Conservation (phyloP, 2,113 vertebrate species). For the Elgaria multicarinata region DNA sequence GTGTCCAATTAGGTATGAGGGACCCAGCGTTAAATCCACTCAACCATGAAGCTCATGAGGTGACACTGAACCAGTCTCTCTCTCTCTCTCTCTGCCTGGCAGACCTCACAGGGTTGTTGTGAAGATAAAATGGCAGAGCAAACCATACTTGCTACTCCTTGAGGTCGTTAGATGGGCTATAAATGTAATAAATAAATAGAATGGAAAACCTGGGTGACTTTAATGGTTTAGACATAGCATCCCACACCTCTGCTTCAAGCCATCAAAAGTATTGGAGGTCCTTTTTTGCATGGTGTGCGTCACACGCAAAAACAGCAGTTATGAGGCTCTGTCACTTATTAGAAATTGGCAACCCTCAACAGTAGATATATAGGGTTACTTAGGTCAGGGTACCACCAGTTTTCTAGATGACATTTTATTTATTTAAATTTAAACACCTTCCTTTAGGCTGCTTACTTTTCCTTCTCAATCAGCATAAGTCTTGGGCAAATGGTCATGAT, state of each 20-base stretch:
- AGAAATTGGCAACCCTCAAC: neutral
- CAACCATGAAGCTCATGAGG: too few species aligned
- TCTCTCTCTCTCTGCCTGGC: too few species aligned
- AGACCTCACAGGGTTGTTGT: neutral
- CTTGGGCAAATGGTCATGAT: neutral
- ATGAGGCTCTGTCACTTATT: neutral
- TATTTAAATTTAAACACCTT: neutral
- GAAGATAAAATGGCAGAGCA: neutral
- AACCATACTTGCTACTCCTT: too few species aligned
- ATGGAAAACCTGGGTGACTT: neutral
- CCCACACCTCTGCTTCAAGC: neutral
- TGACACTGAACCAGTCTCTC: too few species aligned
- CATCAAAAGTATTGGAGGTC: neutral
- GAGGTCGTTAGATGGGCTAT: neutral
- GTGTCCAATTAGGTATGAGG: neutral
- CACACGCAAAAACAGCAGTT: neutral
- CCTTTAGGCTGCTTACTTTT: neutral
- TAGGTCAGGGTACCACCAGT: neutral
- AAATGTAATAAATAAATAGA: neutral
- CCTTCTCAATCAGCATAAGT: neutral
- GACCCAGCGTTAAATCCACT: neutral
- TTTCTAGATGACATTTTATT: neutral
- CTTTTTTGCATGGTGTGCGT: neutral
- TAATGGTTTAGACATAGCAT: neutral
- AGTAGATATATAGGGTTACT: neutral